These are phyloP conservation scores for Mesitornis unicolor DNA, from an alignment of 2,113 vertebrate species.

Conservation along the genomic window DNA sequence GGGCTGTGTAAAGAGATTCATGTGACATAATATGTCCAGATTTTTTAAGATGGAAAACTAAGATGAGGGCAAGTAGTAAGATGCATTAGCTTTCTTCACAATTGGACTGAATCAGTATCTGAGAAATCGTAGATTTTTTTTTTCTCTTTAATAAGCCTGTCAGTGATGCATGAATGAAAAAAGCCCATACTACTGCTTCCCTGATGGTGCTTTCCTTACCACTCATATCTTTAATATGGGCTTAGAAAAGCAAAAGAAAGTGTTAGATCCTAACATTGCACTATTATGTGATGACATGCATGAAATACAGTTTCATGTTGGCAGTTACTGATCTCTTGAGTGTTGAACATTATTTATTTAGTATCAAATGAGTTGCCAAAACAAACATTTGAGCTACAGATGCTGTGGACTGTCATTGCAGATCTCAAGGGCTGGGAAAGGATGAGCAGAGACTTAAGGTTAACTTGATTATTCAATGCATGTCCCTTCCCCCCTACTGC, in stretches of 20 bases:
- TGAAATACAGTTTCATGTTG: neutral
- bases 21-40: neutral
- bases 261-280: neutral
- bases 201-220: neutral
- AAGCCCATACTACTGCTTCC: accelerated
- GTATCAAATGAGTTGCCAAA: neutral
- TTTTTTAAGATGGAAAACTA: neutral
- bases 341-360: neutral
- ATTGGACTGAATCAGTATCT: neutral
- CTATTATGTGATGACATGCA: neutral
- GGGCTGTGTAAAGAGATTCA: neutral
- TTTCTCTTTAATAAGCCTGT: neutral
- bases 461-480: neutral
- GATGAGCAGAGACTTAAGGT: neutral
- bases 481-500: neutral
- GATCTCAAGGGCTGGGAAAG: neutral
- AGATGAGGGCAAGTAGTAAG: neutral
- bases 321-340: neutral
- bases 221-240: neutral
- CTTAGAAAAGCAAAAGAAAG: neutral
- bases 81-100: neutral
- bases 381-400: neutral
- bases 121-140: neutral
- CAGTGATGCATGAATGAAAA: neutral
- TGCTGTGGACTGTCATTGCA: neutral